Conservation (phyloP, 2,797 vertebrate species). For the Pteronotus mesoamericanus region DNA sequence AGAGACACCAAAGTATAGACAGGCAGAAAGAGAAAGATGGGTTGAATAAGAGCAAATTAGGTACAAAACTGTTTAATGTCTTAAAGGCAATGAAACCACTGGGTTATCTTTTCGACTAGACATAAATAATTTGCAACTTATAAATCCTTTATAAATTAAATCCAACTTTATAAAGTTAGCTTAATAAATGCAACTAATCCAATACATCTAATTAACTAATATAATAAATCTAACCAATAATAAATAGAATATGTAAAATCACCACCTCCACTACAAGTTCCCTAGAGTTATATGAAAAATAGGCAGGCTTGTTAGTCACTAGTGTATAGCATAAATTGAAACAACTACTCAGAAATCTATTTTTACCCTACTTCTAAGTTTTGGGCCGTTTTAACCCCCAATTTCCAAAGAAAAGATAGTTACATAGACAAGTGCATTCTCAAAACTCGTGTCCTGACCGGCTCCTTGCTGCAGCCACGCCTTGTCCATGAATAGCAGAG, state of each 20-base stretch:
- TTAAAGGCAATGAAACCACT: not conserved
- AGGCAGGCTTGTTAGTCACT: not conserved
- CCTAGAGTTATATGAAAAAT: not conserved
- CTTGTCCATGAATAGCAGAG: not conserved
- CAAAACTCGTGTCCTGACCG: not conserved
- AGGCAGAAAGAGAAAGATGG: not conserved
- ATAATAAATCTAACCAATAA: not conserved
- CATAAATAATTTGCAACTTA: not conserved
- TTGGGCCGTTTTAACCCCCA: not conserved
- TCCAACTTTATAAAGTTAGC: not conserved
- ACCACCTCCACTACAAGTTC: not conserved
- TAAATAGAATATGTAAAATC: not conserved
- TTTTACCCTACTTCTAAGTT: not conserved
- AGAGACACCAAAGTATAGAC: not conserved
- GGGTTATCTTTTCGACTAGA: not conserved
- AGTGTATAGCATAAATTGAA: not conserved
- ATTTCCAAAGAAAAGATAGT: not conserved
- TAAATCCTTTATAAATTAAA: not conserved
- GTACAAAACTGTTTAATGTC: not conserved
- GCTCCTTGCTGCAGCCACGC: not conserved
- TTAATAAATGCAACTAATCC: not conserved
- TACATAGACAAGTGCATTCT: not conserved
- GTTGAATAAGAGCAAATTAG: not conserved
- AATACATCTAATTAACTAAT: not conserved
- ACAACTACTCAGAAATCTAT: not conserved